Conservation (phyloP, 2,113 vertebrate genomes). For the Pollachius pollachius region DNA sequence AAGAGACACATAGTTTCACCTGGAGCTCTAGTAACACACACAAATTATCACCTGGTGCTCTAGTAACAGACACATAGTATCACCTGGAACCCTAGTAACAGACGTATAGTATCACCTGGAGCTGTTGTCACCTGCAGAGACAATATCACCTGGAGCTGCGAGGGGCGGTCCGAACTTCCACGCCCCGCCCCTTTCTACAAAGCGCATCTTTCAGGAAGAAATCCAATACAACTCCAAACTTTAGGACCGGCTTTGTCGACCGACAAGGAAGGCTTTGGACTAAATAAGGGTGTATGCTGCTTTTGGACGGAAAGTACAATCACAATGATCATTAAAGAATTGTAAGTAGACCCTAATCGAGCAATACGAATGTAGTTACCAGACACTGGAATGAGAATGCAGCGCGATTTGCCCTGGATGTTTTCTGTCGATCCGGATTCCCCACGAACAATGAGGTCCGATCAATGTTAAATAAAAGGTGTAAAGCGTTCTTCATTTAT, state of each 20-base stretch:
- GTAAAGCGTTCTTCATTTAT: too few species aligned
- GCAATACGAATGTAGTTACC: not conserved
- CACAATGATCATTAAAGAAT: constrained; percentile 72
- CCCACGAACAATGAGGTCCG: too few species aligned
- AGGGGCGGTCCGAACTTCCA: constrained; percentile 40
- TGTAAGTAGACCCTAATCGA: constrained; percentile 59
- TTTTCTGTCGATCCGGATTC: too few species aligned
- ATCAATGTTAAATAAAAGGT: too few species aligned
- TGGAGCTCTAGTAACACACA: too few species aligned
- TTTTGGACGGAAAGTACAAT: constrained; percentile 9
- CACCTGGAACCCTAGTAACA: too few species aligned
- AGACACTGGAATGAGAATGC: not conserved
- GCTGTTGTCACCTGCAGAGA: too few species aligned
- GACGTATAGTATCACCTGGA: too few species aligned
- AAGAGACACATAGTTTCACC: too few species aligned
- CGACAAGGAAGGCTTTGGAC: not conserved
- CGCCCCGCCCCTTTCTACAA: constrained; percentile 45
- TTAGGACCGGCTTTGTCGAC: not conserved
- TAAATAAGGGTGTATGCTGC: not conserved
- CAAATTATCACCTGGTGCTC: too few species aligned
- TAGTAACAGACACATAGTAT: too few species aligned
- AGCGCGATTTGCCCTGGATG: not conserved
- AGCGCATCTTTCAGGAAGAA: constrained; percentile 63
- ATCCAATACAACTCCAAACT: constrained; percentile 14
- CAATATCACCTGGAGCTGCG: constrained; percentile 33